Evolutionary conservation across 2,797 vertebrate species (phyloP).

Genomic region (Syngnathus acus): DNA sequence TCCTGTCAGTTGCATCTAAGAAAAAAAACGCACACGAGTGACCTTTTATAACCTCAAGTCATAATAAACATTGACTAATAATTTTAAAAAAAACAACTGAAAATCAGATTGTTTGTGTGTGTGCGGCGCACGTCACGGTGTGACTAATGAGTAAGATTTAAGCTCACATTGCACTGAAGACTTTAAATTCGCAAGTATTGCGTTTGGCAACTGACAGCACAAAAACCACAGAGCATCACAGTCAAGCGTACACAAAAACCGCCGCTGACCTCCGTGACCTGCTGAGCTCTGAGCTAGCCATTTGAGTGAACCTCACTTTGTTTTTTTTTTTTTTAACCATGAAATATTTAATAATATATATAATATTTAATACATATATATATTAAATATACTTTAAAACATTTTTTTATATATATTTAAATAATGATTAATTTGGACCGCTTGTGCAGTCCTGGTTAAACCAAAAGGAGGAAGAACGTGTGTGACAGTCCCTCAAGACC

Average conservation of each 20-base stretch:
- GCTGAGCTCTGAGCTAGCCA: not conserved
- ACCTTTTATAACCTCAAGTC: not conserved
- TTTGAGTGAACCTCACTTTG: not conserved
- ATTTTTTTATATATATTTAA: too few species aligned
- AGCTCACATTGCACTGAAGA: not conserved
- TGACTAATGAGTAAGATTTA: not conserved
- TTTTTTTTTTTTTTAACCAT: not conserved
- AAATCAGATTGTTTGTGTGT: too few species aligned
- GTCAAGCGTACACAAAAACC: not conserved
- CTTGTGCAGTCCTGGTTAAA: not conserved
- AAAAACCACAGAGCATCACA: not conserved
- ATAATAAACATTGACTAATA: not conserved
- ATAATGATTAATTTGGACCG: not conserved
- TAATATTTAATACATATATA: too few species aligned
- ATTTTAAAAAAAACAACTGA: not conserved
- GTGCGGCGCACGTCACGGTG: not conserved
- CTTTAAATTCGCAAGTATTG: not conserved
- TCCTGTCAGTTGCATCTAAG: not conserved
- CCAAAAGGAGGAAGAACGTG: not conserved
- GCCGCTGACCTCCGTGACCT: not conserved
- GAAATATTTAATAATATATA: not conserved
- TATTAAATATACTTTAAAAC: too few species aligned
- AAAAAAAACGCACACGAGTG: not conserved
- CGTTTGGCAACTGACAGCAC: not conserved
- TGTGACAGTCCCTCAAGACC: not conserved